phyloP scores from a whole-genome alignment of 1,140 invertebrate species.

The Sarcophaga peregrina region DNA sequence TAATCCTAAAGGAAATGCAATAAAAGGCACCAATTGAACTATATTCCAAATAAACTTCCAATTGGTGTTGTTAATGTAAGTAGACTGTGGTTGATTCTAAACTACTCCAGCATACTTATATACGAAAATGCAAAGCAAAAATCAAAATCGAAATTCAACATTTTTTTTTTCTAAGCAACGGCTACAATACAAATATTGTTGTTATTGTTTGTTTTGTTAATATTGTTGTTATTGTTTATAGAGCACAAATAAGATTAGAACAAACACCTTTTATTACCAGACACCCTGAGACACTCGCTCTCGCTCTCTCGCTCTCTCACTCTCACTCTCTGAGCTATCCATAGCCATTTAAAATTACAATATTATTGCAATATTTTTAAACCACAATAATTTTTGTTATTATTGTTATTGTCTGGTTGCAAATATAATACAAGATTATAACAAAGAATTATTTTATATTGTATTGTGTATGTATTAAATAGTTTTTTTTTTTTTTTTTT shows the following conservation, averaged over 20 bases:
- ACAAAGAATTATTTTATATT: too few species aligned
- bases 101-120: conserved; percentile 30
- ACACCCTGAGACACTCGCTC: not conserved
- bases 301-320: not conserved
- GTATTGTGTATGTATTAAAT: too few species aligned
- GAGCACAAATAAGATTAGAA: conserved; percentile 34
- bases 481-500: not conserved
- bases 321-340: not conserved
- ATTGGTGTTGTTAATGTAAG: conserved; percentile 53
- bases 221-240: not conserved
- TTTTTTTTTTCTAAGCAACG: conserved; percentile 16
- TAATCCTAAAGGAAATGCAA: not conserved
- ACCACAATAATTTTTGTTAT: too few species aligned
- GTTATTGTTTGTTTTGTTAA: conserved; percentile 8
- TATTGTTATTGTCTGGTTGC: too few species aligned
- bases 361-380: not conserved
- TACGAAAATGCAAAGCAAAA: conserved; percentile 13
- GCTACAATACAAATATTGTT: not conserved
- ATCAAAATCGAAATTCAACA: conserved; percentile 29
- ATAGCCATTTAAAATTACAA: too few species aligned
- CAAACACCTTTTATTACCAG: conserved; percentile 31
- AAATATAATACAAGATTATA: too few species aligned
- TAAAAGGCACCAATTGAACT: conserved; percentile 30
- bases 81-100: conserved; percentile 38
- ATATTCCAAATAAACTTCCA: conserved; percentile 47